Percentiles rank a stretch among this genome's conserved stretches.
phyloP scores from a whole-genome alignment of 2,113 vertebrate genomes.

The Nycticorax nycticorax region DNA sequence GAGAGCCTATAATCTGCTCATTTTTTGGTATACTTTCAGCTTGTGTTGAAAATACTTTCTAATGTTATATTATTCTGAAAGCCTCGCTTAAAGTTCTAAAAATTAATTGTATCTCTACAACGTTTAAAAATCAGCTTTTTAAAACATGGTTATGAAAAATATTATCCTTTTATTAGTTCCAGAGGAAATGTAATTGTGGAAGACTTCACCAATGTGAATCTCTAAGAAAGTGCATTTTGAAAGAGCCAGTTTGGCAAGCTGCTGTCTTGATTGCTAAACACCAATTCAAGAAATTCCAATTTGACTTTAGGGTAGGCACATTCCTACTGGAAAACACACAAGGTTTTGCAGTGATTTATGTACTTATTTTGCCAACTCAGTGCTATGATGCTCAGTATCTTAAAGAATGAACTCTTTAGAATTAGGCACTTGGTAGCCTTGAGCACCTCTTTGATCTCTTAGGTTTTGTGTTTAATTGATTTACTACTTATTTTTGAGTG shows the following conservation, averaged over 20 bases:
- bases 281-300: background rate
- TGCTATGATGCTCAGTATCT: background rate
- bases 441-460: constrained; percentile 17
- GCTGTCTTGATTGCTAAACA: background rate
- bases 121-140: background rate
- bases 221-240: background rate
- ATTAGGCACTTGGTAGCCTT: constrained; percentile 32
- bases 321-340: background rate
- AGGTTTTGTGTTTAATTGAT: constrained; percentile 35
- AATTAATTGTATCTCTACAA: background rate
- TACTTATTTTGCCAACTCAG: background rate
- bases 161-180: background rate
- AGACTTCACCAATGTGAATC: background rate
- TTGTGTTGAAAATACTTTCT: background rate
- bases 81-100: background rate
- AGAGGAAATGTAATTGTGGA: background rate
- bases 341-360: constrained; percentile 7
- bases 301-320: background rate
- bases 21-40: background rate
- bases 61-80: background rate
- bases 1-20: background rate
- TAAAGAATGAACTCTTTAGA: background rate
- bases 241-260: background rate
- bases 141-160: background rate
- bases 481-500: constrained; percentile 19